phyloP scores from a whole-genome alignment of 2,888 invertebrate genomes.

The Drosophila paracracens region DNA sequence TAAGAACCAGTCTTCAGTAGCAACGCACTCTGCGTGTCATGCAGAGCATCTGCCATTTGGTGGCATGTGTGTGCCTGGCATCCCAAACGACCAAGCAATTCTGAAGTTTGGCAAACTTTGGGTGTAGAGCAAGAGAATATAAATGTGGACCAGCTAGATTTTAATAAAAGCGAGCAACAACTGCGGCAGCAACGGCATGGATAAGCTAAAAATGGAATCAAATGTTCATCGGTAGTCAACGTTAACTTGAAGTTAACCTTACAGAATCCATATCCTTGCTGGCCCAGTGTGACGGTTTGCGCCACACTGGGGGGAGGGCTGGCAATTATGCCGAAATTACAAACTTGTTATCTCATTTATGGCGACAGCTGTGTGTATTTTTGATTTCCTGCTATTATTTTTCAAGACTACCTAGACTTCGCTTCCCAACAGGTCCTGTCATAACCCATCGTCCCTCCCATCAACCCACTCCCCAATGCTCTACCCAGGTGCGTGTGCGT shows the following conservation, averaged over 20 bases:
- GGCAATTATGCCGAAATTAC: constrained; percentile 75
- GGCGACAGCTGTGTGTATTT: constrained; percentile 71
- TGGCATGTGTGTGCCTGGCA: constrained; percentile 1
- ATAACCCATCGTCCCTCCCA: not conserved
- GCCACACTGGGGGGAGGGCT: not conserved
- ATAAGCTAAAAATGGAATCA: constrained; percentile 28
- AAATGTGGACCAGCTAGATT: constrained; percentile 45
- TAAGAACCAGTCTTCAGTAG: constrained; percentile 32
- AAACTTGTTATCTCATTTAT: constrained; percentile 78
- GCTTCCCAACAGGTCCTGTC: not conserved
- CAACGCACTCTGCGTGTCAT: constrained; percentile 15
- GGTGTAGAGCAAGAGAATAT: constrained; percentile 13
- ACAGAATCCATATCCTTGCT: constrained; percentile 14
- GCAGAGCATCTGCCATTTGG: constrained; percentile 42
- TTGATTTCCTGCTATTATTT: constrained; percentile 69
- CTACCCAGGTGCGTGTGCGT: constrained; percentile 38
- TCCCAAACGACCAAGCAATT: not conserved
- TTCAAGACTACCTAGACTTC: not conserved
- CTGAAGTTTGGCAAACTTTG: constrained; percentile 31
- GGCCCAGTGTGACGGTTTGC: not conserved
- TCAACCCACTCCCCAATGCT: too few species aligned
- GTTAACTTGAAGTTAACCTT: constrained; percentile 17
- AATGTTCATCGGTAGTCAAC: constrained; percentile 37
- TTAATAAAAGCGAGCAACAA: constrained; percentile 54
- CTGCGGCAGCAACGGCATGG: constrained; percentile 28